Evolutionary conservation across 2,113 vertebrate genomes (phyloP), one percentile per base, ranked within the genome.

Genomic region (Hydropotes inermis): DNA sequence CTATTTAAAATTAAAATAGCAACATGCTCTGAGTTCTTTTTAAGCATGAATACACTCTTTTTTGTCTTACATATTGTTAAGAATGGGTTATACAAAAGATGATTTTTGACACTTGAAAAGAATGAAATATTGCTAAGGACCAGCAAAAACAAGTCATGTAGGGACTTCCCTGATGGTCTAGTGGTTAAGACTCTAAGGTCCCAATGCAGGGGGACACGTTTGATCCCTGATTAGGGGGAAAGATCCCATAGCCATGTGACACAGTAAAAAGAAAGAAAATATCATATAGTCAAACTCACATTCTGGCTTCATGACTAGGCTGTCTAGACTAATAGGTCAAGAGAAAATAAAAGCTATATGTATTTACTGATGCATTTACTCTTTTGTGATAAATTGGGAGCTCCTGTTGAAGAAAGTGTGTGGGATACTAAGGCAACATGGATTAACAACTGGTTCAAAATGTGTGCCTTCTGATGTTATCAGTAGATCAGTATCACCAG

Each of bases 1-100:
- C 58, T 94, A 81, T 58, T 92, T 98, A 97, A 98, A 90, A 98
- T 97, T 87, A 97, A 97, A 98, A 96, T 58, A 97, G 98, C 96
- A 70, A 61, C 27, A 78, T 12, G 57, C 92, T 97, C 87, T 61
- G 90, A 54, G 93, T 96, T 91, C 78, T 96, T 94, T 95, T 98
- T 95, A 89, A 98, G 93, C 95, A 98, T 92, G 96, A 97, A 97
- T 91, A 98, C 25, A 97, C 97, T 98, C 50, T 93, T 27, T 93
- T 98, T 43, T 76, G 74, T 76, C 74, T 25, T 76, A 76, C 23
- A 76, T 7, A 21, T 25, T 74, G 17, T 88, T 21, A 82, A 55
- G 33, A 36, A 74, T 70, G 74, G 25, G 7, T 45, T 52, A 82
- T 33, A 52, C 14, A 45, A 93, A 82, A 43, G 30, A 28, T 61